Evolutionary conservation across 2,888 invertebrate species (phyloP).

Genomic region (Tetramorium bicarinatum): DNA sequence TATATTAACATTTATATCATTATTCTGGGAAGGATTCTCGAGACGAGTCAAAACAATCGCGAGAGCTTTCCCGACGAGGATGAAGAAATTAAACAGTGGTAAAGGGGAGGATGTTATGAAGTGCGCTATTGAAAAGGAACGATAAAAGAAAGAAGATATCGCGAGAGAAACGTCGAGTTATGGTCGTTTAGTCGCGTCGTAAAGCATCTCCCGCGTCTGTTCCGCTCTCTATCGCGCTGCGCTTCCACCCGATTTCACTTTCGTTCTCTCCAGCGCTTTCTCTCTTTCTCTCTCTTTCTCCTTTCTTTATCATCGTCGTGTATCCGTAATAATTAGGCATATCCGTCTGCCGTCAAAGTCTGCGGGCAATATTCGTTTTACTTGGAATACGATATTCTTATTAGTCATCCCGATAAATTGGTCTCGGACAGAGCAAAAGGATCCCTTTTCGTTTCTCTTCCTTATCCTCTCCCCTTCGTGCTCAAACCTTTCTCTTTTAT

Average conservation of each 20-base stretch:
- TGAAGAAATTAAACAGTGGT: constrained; percentile 11
- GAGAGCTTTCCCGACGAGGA: neutral
- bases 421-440: constrained; percentile 68
- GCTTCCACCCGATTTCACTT: constrained; percentile 55
- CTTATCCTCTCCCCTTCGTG: neutral
- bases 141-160: constrained; percentile 74
- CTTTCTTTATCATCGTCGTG: constrained; percentile 38
- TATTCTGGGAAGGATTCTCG: neutral
- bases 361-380: constrained; percentile 16
- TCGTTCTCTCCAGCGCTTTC: constrained; percentile 44
- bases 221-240: constrained; percentile 54
- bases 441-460: constrained; percentile 47
- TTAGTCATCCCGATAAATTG: constrained; percentile 77
- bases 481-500: neutral
- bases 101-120: neutral
- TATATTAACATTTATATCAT: neutral
- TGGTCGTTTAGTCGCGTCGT: constrained; percentile 79
- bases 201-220: constrained; percentile 75
- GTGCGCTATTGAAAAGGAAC: constrained; percentile 31
- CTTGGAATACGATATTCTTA: constrained; percentile 74
- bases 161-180: constrained; percentile 73
- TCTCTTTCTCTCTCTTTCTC: constrained; percentile 37
- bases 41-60: neutral
- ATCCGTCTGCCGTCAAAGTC: constrained; percentile 27
- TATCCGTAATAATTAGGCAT: constrained; percentile 33